A percentile compares a stretch with the other conserved stretches of the same genome.
Conservation (phyloP, 1,140 invertebrate genomes). For the Leptopilina clavipes region DNA sequence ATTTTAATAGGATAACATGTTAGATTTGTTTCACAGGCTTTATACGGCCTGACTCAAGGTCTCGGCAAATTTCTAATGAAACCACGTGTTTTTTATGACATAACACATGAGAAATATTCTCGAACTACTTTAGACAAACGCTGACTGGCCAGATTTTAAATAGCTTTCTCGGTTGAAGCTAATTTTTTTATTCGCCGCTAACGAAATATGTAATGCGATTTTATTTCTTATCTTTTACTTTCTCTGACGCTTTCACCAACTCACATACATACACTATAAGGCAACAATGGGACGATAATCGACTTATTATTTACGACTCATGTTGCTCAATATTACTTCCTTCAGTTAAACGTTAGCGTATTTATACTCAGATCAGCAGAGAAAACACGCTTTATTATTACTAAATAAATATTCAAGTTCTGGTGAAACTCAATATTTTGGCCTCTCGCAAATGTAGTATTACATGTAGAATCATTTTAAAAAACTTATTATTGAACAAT, state of each 20-base stretch:
- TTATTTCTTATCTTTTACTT: slow-evolving; percentile 52
- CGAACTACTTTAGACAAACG: slow-evolving; percentile 31
- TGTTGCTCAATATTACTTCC: slow-evolving; percentile 43
- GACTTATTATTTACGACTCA: slow-evolving; percentile 59
- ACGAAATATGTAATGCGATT: slow-evolving; percentile 42
- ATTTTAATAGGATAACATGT: background rate
- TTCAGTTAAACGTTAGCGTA: background rate
- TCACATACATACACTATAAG: slow-evolving; percentile 14
- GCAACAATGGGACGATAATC: slow-evolving; percentile 58
- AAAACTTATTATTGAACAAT: background rate
- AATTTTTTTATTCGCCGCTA: slow-evolving; percentile 40
- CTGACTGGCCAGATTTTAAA: slow-evolving; percentile 37
- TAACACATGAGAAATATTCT: slow-evolving; percentile 26
- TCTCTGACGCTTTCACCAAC: slow-evolving; percentile 58
- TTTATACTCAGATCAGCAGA: background rate
- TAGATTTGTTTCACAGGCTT: background rate
- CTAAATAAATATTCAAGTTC: background rate
- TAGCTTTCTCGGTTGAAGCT: slow-evolving; percentile 38
- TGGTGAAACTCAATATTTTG: slow-evolving; percentile 39
- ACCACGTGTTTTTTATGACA: slow-evolving; percentile 24
- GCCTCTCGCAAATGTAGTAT: background rate
- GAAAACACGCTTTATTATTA: slow-evolving; percentile 3
- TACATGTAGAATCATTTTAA: background rate
- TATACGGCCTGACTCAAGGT: background rate
- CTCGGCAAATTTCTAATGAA: slow-evolving; percentile 18